Conservation (phyloP, 2,113 vertebrate species). For the Danionella cerebrum region DNA sequence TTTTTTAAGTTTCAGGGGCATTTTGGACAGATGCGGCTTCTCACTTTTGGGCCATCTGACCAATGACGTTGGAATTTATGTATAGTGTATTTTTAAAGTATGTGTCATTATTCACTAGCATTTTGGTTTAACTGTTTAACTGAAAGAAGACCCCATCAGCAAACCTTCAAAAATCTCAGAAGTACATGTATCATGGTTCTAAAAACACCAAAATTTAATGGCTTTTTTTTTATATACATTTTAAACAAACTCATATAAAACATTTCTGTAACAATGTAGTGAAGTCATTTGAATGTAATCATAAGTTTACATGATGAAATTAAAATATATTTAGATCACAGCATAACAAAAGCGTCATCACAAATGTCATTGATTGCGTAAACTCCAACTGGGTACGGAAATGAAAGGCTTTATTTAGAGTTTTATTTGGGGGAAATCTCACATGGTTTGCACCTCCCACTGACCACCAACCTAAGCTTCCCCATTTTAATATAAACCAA, state of each 20-base stretch:
- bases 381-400: neutral
- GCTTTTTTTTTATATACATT: too few species aligned
- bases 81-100: too few species aligned
- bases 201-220: too few species aligned
- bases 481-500: too few species aligned
- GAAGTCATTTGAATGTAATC: too few species aligned
- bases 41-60: slow-evolving; percentile 11
- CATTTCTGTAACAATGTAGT: too few species aligned
- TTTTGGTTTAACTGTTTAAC: too few species aligned
- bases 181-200: too few species aligned
- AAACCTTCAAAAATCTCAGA: too few species aligned
- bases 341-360: neutral
- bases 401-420: neutral
- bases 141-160: too few species aligned
- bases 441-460: neutral
- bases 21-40: slow-evolving; percentile 7
- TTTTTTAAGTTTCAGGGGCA: slow-evolving; percentile 22
- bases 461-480: neutral
- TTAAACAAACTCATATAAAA: too few species aligned
- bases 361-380: neutral
- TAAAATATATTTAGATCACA: neutral
- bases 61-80: neutral
- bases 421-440: neutral
- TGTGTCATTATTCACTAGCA: too few species aligned
- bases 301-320: neutral